A percentile compares a stretch with the other conserved stretches of the same genome.
These are phyloP conservation scores for Oikopleura albicans DNA, from an alignment of 23 tunicate species.

Conservation along the genomic window DNA sequence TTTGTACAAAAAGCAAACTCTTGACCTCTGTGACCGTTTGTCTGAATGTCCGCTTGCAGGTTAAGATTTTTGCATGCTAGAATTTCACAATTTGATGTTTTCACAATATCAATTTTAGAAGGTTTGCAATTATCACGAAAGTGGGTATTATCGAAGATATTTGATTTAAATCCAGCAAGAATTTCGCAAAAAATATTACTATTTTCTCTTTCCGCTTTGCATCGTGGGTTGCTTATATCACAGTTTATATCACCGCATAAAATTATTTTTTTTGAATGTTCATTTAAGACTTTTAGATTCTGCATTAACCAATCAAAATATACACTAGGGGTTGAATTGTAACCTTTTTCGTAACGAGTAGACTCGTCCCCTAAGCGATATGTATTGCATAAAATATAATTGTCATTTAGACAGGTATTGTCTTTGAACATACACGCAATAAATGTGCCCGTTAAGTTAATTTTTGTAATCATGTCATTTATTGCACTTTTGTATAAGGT, in stretches of 20 bases:
- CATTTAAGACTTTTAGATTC: not conserved
- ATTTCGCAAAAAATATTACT: not conserved
- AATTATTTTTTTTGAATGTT: not conserved
- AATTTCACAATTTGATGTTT: not conserved
- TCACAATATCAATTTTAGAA: not conserved
- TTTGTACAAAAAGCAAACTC: not conserved
- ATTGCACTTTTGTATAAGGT: not conserved
- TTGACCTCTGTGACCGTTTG: not conserved
- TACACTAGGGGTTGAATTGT: not conserved
- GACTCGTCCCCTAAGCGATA: not conserved
- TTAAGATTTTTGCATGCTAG: not conserved
- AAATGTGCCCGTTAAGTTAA: not conserved
- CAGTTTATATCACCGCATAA: not conserved
- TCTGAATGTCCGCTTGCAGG: not conserved
- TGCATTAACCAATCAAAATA: not conserved
- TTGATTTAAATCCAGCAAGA: not conserved
- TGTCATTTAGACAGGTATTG: not conserved
- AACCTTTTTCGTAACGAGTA: not conserved
- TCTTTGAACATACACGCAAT: not conserved
- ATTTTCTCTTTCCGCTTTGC: not conserved
- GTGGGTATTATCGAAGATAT: not conserved
- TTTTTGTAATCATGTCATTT: not conserved
- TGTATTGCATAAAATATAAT: not conserved
- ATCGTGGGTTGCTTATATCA: not conserved
- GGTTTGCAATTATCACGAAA: not conserved